Evolutionary conservation across 37 sponge, comb jelly and placozoan species (phyloP), one percentile per base, ranked within the genome.

Genomic region (Sycon ciliatum): DNA sequence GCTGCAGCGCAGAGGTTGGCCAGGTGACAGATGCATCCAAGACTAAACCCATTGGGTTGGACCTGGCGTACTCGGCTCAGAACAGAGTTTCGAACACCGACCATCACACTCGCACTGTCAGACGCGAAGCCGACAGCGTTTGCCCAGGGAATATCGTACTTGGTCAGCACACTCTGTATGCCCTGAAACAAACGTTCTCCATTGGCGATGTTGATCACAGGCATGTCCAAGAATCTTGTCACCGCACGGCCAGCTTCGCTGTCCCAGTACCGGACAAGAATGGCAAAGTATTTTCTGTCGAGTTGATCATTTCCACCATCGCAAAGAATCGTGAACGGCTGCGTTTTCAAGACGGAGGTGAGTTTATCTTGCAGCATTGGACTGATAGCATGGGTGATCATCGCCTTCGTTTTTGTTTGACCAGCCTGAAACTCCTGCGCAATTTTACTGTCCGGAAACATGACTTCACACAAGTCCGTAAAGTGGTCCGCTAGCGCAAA

Each of bases 81-180:
- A 46, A 76, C 76, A 52, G 76, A 76, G 26, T 76, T 76, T 18
- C 39, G 67, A 27, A 7, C 34, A 53, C 67, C 68, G 32, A 76
- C 46, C 76, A 76, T 76, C 23, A 66, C 76, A 66, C 46, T 76
- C 2, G 56, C 31, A 34, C 56, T 65, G 27, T 76, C 76, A 34
- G 67, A 76, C 24, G 40, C 76, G 57, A 40, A 75, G 24, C 64
- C 76, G 22, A 75, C n/a, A n/a, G 57, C 32, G 57, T 75, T 75
- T 3, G n/a, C 28, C 76, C 68, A 76, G 3, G 68, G 67, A n/a
- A 76, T 46, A 4, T 66, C 24, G 1, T 22, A 6, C 11, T 5
- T 27, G 18, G 4, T 31, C 9, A 77, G 18, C 27, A 23, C 63
- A 18, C 11, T 18, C 11, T 11, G 16, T 18, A 46, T 11, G 16